A percentile compares a stretch with the other conserved stretches of the same genome.
phyloP scores from a whole-genome alignment of 2,797 vertebrate genomes.

The Streptopelia turtur region DNA sequence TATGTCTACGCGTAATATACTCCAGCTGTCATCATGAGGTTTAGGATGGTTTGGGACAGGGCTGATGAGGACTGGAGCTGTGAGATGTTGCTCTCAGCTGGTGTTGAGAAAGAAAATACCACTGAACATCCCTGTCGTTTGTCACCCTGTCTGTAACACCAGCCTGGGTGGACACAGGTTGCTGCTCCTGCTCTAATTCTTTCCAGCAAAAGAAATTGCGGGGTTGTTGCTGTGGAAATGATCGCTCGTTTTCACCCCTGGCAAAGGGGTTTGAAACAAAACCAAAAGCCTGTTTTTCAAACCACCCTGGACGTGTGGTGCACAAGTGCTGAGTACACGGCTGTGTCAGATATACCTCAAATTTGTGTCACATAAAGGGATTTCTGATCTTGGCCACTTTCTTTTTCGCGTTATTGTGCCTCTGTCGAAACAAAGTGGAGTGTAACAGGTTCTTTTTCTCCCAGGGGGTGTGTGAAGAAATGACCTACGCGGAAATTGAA shows the following conservation, averaged over 20 bases:
- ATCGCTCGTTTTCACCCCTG: background rate
- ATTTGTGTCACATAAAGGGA: fast-evolving
- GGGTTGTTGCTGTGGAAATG: background rate
- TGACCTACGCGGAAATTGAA: conserved; percentile 94
- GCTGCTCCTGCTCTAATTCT: background rate
- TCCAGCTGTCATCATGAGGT: fast-evolving
- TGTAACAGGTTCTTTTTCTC: background rate
- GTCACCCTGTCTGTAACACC: background rate
- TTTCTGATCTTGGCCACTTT: background rate
- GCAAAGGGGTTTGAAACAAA: background rate
- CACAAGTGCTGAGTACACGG: background rate
- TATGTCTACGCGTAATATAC: fast-evolving
- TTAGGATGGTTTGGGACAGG: background rate
- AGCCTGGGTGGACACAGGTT: background rate
- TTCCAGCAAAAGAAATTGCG: background rate
- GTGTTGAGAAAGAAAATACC: background rate
- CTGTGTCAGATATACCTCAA: fast-evolving
- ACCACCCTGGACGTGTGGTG: fast-evolving
- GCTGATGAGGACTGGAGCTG: background rate
- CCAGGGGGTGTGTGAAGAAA: conserved; percentile 97
- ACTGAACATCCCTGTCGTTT: background rate
- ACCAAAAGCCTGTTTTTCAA: background rate
- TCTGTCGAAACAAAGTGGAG: background rate
- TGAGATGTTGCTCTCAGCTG: background rate
- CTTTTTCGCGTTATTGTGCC: fast-evolving